Conservation (phyloP, 2,113 vertebrate genomes). For the Recurvirostra avosetta region DNA sequence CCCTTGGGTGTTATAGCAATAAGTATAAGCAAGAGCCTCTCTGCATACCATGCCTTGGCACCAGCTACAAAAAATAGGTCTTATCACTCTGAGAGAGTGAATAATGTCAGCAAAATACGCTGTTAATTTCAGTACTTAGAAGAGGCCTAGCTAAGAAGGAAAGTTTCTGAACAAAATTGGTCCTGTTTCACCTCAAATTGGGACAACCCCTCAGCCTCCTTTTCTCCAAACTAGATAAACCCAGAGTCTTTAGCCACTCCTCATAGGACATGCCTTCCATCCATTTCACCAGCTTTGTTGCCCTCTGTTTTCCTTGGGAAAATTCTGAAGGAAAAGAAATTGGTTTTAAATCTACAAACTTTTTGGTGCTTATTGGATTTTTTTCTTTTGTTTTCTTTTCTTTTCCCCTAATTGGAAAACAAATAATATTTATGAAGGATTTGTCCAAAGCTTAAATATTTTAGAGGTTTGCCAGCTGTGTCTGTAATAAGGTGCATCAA, state of each 20-base stretch:
- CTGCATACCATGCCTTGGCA: too few relatives aligned
- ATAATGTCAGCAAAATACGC: too few relatives aligned
- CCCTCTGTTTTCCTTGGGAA: background rate
- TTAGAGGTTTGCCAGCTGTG: background rate
- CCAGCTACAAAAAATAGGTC: too few relatives aligned
- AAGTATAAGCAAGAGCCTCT: too few relatives aligned
- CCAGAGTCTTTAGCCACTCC: background rate
- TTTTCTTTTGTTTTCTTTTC: too few relatives aligned
- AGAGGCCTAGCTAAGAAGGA: too few relatives aligned
- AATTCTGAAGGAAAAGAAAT: background rate
- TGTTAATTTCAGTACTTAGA: too few relatives aligned
- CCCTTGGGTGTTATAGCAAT: too few relatives aligned
- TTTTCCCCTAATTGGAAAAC: background rate
- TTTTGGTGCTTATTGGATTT: background rate
- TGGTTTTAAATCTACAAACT: accelerated
- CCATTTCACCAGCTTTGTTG: background rate
- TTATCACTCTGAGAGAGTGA: too few relatives aligned
- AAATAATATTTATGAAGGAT: background rate
- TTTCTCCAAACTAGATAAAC: background rate
- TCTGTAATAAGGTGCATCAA: background rate
- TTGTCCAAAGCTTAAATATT: background rate
- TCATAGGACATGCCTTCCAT: background rate
- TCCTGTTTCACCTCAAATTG: too few relatives aligned
- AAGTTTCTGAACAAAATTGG: too few relatives aligned
- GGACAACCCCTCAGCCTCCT: background rate